Percentiles rank a stretch among this genome's conserved stretches.
These are phyloP conservation scores for Tenualosa thibaudeaui DNA, from an alignment of 2,797 vertebrate species.

Conservation along the genomic window DNA sequence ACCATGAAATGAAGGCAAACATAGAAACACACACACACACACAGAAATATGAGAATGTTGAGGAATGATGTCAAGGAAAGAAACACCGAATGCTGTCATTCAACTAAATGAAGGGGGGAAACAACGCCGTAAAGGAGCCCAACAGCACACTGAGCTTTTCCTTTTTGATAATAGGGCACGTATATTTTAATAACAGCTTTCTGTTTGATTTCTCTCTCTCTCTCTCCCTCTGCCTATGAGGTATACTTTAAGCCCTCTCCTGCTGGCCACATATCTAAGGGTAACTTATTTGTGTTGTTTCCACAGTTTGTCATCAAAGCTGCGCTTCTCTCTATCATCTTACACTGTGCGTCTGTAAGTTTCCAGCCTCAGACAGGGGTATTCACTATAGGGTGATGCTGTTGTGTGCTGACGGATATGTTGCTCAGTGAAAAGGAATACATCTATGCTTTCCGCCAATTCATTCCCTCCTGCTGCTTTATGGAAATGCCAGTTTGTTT, in stretches of 20 bases:
- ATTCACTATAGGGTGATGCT: slow-evolving; percentile 41
- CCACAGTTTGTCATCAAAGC: slow-evolving; percentile 63
- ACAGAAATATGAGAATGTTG: not conserved
- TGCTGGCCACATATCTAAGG: slow-evolving; percentile 26
- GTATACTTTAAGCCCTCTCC: slow-evolving; percentile 29
- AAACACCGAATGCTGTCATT: not conserved
- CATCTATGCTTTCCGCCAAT: slow-evolving; percentile 42
- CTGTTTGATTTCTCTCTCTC: not conserved
- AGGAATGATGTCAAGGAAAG: not conserved
- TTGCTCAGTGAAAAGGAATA: slow-evolving; percentile 53
- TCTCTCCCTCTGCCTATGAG: not conserved
- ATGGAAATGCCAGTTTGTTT: slow-evolving; percentile 62
- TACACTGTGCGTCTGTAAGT: slow-evolving; percentile 61
- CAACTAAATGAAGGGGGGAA: not conserved
- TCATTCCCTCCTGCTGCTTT: slow-evolving; percentile 47
- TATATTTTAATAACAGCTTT: not conserved
- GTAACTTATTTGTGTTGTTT: slow-evolving; percentile 26
- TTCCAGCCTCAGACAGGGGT: slow-evolving; percentile 44
- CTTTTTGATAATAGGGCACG: not conserved
- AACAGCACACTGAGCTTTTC: not conserved
- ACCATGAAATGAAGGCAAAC: not conserved
- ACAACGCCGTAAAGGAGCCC: not conserved
- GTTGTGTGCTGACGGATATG: slow-evolving; percentile 45
- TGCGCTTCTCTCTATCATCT: slow-evolving; percentile 48
- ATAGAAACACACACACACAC: not conserved